Conservation (phyloP, 2,113 vertebrate species). For the Myocastor coypus region DNA sequence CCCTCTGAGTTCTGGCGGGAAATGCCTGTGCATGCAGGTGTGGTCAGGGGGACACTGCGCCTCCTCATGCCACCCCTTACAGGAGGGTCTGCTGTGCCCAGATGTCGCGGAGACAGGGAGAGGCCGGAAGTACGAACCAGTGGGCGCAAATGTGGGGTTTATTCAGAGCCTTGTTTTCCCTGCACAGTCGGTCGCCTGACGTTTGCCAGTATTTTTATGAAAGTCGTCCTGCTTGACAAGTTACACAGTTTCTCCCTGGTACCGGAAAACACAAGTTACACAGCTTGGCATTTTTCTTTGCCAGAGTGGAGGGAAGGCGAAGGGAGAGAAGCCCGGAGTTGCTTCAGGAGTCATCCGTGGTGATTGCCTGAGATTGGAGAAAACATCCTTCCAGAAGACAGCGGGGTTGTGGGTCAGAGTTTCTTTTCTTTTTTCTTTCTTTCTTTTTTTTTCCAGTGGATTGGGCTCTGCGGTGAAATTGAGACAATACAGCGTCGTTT, state of each 20-base stretch:
- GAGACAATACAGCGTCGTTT: slow-evolving; percentile 64
- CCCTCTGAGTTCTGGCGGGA: background rate
- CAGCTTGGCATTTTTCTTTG: slow-evolving; percentile 49
- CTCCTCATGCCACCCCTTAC: background rate
- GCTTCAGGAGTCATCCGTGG: background rate
- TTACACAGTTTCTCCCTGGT: background rate
- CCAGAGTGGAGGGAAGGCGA: background rate
- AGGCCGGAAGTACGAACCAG: background rate
- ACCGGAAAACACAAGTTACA: background rate
- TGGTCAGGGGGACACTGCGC: background rate
- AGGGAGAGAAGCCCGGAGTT: slow-evolving; percentile 2
- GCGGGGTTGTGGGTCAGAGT: background rate
- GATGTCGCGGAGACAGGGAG: background rate
- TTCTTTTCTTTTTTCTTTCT: slow-evolving; percentile 52
- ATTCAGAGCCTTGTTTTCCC: background rate
- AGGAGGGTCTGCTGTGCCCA: background rate
- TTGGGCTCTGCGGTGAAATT: slow-evolving; percentile 60
- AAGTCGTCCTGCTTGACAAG: background rate
- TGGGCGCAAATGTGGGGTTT: background rate
- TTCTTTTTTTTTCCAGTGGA: slow-evolving; percentile 44
- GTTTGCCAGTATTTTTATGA: background rate
- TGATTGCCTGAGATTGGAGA: slow-evolving; percentile 17
- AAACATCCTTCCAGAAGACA: slow-evolving; percentile 32
- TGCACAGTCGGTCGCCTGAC: background rate
- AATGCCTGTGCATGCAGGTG: background rate